These are phyloP conservation scores for Drosophila ezoana DNA, from an alignment of 2,888 invertebrate species.

Conservation along the genomic window DNA sequence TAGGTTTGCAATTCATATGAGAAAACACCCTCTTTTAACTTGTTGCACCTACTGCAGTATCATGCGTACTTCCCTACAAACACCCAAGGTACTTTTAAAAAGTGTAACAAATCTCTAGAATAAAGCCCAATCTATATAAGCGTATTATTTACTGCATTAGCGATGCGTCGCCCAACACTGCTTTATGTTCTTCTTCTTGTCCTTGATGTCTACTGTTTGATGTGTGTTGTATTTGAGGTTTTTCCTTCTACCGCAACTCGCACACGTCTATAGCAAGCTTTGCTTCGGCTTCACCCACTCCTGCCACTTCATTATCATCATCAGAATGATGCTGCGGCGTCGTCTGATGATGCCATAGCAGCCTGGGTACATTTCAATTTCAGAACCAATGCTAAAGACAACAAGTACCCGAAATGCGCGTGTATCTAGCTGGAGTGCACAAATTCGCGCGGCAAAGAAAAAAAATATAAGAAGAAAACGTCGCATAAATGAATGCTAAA, in stretches of 20 bases:
- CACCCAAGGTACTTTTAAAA: neutral
- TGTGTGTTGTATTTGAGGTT: slow-evolving; percentile 3
- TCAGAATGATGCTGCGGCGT: slow-evolving; percentile 35
- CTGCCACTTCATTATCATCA: slow-evolving; percentile 22
- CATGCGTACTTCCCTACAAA: neutral
- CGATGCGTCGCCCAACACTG: neutral
- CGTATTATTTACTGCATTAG: no score
- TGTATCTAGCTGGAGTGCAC: slow-evolving; percentile 67
- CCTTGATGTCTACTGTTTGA: slow-evolving; percentile 1
- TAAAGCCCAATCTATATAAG: neutral
- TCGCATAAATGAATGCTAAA: slow-evolving; percentile 78
- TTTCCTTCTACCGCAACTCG: slow-evolving; percentile 2
- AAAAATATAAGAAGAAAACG: slow-evolving; percentile 25
- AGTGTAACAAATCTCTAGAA: neutral
- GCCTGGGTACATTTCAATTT: slow-evolving; percentile 70
- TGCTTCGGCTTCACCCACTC: slow-evolving; percentile 15
- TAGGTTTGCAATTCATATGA: neutral
- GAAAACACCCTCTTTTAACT: neutral
- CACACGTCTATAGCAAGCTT: slow-evolving; percentile 4
- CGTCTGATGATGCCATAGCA: slow-evolving; percentile 71
- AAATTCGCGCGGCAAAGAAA: slow-evolving; percentile 66
- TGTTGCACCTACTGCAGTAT: neutral
- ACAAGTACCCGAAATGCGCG: slow-evolving; percentile 62
- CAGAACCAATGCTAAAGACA: slow-evolving; percentile 45
- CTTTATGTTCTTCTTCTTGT: neutral